Evolutionary conservation across 2,888 invertebrate genomes (phyloP), one percentile per base, ranked within the genome.

Genomic region (Pterostichus madidus): DNA sequence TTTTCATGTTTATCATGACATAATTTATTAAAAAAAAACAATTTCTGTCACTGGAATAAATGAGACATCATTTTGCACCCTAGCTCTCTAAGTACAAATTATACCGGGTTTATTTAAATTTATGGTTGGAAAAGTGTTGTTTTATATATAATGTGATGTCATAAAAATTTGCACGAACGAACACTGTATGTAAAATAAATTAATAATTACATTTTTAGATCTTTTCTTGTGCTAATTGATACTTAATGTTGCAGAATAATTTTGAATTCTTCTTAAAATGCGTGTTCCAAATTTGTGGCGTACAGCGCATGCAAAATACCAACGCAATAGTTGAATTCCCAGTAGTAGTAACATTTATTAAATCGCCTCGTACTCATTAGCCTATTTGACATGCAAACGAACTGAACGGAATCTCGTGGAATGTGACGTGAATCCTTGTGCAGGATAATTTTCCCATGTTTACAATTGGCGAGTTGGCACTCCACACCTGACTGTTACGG

Each of bases 321-420:
- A 5, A 1, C 39, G 39, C 39, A 0, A 8, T n/a, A 10, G 49
- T 49, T n/a, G 49, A 64, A 64, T 64, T 71, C 68, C 68, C 44
- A 71, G 68, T 71, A 71, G 39, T 44, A 71, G 24, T 46, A 71
- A 71, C 68, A 71, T 44, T 68, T 44, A 17, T 7, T 71, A 71
- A 71, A 71, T 39, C 44, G 68, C 13, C n/a, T 64, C 39, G 39
- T 39, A 31, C 64, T 64, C 44, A 71, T 71, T 71, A 71, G 46
- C 68, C 68, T 44, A 71, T 71, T 71, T 71, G 68, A 71, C 68
- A 71, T 71, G 68, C 68, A 71, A 71, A 71, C 68, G 68, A 39
- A 71, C 17, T 39, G 39, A 44, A 44, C 44, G 68, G 68, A 71
- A 71, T 71, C 68, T 71, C 44, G 68, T 8, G n/a, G 8, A 17